A percentile compares a stretch with the other conserved stretches of the same genome.
These are phyloP conservation scores for Paramormyrops kingsleyae DNA, from an alignment of 2,113 vertebrate species.

Conservation along the genomic window DNA sequence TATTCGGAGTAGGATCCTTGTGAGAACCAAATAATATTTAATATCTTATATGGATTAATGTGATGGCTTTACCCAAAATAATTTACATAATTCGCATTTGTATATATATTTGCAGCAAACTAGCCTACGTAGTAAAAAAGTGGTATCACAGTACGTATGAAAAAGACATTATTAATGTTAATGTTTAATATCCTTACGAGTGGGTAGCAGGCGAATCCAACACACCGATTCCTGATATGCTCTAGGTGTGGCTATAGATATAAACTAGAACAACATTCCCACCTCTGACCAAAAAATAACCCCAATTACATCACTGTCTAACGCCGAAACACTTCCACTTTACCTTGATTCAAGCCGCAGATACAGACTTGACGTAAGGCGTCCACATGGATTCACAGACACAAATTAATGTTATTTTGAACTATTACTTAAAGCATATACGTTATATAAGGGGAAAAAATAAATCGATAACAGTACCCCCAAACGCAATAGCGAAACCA, in stretches of 20 bases:
- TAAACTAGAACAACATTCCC: not conserved
- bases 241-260: not conserved
- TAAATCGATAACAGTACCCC: not conserved
- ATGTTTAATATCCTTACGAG: not conserved
- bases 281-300: not conserved
- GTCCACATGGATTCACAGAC: not conserved
- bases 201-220: not conserved
- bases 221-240: not conserved
- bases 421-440: not conserved
- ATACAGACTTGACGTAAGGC: not conserved
- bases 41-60: not conserved
- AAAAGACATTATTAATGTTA: not conserved
- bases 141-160: not conserved
- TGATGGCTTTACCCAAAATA: not conserved
- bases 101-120: not conserved
- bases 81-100: not conserved
- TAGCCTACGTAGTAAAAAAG: not conserved
- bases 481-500: not conserved
- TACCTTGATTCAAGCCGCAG: not conserved
- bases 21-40: not conserved
- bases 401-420: not conserved
- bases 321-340: not conserved
- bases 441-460: not conserved
- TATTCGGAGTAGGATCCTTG: not conserved
- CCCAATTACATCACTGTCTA: conserved; percentile 7